phyloP scores from a whole-genome alignment of 2,797 vertebrate species.

The Chiloscyllium punctatum region DNA sequence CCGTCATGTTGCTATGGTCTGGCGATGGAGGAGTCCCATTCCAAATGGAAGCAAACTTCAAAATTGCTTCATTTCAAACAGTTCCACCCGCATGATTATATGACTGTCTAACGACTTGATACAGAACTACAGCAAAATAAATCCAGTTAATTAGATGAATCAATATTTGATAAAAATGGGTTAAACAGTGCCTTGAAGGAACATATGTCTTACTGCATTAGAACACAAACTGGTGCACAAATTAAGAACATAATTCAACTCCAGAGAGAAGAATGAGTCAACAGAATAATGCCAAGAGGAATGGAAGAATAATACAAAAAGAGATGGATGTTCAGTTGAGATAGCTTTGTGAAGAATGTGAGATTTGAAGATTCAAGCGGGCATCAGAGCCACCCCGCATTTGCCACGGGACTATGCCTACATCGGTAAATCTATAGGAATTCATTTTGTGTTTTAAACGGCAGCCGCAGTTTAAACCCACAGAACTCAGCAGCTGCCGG shows the following conservation, averaged over 20 bases:
- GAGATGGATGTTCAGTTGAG: background rate
- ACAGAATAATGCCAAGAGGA: background rate
- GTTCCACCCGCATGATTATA: background rate
- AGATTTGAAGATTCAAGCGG: too few relatives aligned
- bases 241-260: background rate
- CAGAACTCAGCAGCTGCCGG: too few relatives aligned
- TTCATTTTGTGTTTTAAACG: too few relatives aligned
- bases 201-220: background rate
- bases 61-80: background rate
- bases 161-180: background rate
- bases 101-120: background rate
- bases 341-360: background rate
- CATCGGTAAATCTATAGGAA: too few relatives aligned
- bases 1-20: too few relatives aligned
- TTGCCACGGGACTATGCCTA: too few relatives aligned
- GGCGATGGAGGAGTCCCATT: too few relatives aligned
- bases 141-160: background rate
- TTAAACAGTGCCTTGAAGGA: constrained; percentile 1
- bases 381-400: too few relatives aligned
- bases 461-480: too few relatives aligned
- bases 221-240: background rate
- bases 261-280: background rate
- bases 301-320: background rate
- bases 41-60: background rate
- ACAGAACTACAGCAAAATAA: background rate